Percentiles rank a stretch among this genome's conserved stretches.
These are phyloP conservation scores for Gallinago jamesoni DNA, from an alignment of 2,113 vertebrate genomes.

Conservation along the genomic window DNA sequence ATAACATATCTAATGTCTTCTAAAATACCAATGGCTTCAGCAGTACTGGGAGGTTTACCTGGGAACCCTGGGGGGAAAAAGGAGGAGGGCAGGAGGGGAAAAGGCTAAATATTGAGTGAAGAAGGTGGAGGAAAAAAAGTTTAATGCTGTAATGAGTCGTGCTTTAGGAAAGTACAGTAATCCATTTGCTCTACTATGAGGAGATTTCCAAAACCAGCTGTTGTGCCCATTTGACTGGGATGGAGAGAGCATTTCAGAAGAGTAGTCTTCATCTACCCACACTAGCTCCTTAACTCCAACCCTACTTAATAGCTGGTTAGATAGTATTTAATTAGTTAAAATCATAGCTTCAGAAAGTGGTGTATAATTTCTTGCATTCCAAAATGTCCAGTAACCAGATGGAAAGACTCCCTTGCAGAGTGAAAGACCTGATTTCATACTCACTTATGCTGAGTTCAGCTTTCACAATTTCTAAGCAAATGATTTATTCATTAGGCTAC, in stretches of 20 bases:
- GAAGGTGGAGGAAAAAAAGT: neutral
- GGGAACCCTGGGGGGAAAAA: neutral
- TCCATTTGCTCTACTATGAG: neutral
- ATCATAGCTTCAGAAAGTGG: neutral
- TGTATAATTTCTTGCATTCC: neutral
- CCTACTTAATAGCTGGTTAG: neutral
- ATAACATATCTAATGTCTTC: neutral
- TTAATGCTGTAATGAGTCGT: neutral
- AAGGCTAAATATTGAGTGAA: neutral
- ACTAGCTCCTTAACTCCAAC: neutral
- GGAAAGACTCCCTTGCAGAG: neutral
- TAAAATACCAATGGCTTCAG: neutral
- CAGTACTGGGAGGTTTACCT: neutral
- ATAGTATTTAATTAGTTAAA: neutral
- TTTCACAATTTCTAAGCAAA: neutral
- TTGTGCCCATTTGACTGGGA: neutral
- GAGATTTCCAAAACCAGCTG: neutral
- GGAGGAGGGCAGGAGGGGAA: neutral
- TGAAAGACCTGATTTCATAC: neutral
- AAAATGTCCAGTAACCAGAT: neutral
- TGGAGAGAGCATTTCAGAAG: neutral
- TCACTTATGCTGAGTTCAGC: neutral
- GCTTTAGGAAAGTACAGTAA: neutral
- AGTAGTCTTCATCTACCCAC: neutral
- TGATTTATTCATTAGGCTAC: neutral